phyloP scores from a whole-genome alignment of 2,888 invertebrate species.

The Orchesella flavescens region DNA sequence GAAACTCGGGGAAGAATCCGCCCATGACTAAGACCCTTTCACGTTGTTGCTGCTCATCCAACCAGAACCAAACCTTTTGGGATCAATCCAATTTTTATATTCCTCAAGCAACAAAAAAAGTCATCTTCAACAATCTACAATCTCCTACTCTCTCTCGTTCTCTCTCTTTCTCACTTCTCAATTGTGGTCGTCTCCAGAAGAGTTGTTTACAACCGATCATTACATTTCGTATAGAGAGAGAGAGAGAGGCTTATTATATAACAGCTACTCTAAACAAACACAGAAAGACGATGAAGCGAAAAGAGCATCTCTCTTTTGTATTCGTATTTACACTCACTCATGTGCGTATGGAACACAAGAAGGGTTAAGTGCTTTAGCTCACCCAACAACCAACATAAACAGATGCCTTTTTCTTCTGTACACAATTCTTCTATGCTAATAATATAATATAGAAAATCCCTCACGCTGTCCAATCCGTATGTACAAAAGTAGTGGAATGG shows the following conservation, averaged over 20 bases:
- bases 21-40: slow-evolving; percentile 68
- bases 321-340: background rate
- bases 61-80: slow-evolving; percentile 65
- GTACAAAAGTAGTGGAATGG: background rate
- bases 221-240: background rate
- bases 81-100: slow-evolving; percentile 62
- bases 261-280: slow-evolving; percentile 18
- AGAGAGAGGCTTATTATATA: slow-evolving; percentile 8
- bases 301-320: background rate
- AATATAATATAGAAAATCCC: too few relatives aligned
- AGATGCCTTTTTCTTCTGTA: background rate
- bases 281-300: background rate
- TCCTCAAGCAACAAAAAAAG: slow-evolving; percentile 36
- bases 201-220: background rate
- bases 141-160: too few relatives aligned
- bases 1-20: slow-evolving; percentile 65
- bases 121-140: slow-evolving; percentile 24
- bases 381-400: background rate
- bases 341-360: background rate
- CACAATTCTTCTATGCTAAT: background rate
- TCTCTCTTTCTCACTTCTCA: background rate
- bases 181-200: background rate
- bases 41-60: slow-evolving; percentile 59
- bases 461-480: background rate
- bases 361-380: slow-evolving; percentile 1